Evolutionary conservation across 2,113 vertebrate genomes (phyloP), one percentile per base, ranked within the genome.

Genomic region (Struthidea cinerea): DNA sequence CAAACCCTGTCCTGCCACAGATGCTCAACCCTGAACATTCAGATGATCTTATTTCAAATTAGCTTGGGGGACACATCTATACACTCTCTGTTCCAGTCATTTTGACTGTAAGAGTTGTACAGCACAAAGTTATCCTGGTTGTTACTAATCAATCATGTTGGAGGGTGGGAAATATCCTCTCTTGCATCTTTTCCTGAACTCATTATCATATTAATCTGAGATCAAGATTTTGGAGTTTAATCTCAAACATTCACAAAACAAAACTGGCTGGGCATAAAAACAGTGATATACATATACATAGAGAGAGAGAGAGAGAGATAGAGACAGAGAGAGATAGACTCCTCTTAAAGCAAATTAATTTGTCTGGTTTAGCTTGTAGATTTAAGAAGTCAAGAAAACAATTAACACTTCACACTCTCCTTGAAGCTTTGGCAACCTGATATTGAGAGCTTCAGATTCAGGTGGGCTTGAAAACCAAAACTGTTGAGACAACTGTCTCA

Each of bases 271-370:
- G 32, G 17, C 28, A 73, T 11, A 86, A 64, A 49, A 59, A 0
- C 4, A 63, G 17, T 28, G 6, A 27, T 3, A 19, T 16, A 27
- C 4, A n/a, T 4, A 55, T 1, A 32, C 3, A 30, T 11, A 55
- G 2, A 30, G 18, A 27, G 9, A 3, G n/a, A n/a, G 8, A 5
- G 3, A 19, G 2, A 37, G 9, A 28, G 3, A 41, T 22, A 11
- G 1, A 27, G 17, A 70, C 8, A 41, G 15, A n/a, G 7, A 3
- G 33, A 22, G 16, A 3, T 3, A 18, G 3, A 35, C 21, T 71
- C 44, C 15, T 85, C 75, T 41, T 37, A 64, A 78, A 89, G 30
- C 11, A 47, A 52, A 71, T 24, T 3, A n/a, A 73, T 69, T 64
- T 61, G 32, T 49, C 71, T 49, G 15, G 6, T 80, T 64, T 65